phyloP scores from a whole-genome alignment of 2,113 vertebrate species.

The Spheniscus mendiculus region DNA sequence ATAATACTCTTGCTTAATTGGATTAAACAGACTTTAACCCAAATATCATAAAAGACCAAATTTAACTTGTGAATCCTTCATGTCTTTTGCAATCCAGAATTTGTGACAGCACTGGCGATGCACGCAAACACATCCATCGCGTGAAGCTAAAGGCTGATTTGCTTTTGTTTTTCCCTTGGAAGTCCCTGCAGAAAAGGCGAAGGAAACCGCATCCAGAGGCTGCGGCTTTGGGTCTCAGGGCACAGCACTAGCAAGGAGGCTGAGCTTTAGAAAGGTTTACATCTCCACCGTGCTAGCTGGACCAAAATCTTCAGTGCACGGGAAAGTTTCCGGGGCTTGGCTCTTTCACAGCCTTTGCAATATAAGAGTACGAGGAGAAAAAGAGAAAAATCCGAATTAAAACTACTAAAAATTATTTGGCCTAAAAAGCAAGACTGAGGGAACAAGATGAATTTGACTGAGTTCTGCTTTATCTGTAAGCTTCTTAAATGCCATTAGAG shows the following conservation, averaged over 20 bases:
- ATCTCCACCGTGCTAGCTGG: background rate
- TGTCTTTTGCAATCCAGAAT: background rate
- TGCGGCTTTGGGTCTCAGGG: background rate
- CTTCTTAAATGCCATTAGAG: background rate
- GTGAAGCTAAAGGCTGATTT: background rate
- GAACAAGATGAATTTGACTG: background rate
- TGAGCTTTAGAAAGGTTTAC: background rate
- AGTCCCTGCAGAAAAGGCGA: background rate
- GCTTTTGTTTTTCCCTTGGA: background rate
- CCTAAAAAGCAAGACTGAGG: background rate
- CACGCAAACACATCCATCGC: accelerated
- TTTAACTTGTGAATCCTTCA: background rate
- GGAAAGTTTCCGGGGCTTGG: background rate
- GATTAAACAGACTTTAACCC: background rate
- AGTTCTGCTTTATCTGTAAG: background rate
- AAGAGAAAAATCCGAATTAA: background rate
- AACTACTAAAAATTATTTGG: background rate
- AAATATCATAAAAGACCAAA: background rate
- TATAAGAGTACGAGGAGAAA: background rate
- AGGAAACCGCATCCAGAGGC: background rate
- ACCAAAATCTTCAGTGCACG: background rate
- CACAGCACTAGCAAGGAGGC: background rate
- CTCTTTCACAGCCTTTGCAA: background rate
- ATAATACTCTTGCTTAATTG: background rate
- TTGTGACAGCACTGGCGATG: background rate